phyloP scores from a whole-genome alignment of 2,888 invertebrate genomes.

The Drosophila recens region DNA sequence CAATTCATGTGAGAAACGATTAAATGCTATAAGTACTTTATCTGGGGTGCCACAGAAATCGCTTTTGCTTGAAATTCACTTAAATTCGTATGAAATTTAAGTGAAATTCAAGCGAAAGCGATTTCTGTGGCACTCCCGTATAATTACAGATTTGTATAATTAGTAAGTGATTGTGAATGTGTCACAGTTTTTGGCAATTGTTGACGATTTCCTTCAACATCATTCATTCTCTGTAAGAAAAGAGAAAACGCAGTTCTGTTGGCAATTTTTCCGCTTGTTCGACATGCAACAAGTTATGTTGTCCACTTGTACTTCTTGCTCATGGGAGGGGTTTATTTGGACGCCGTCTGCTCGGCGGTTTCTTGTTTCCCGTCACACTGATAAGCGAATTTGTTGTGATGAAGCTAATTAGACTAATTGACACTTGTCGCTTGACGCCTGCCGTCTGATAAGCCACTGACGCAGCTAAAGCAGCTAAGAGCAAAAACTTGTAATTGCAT shows the following conservation, averaged over 20 bases:
- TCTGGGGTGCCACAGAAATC: no score
- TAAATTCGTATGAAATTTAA: no score
- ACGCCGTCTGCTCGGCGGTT: slow-evolving; percentile 14
- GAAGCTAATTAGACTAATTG: neutral
- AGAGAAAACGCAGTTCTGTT: slow-evolving; percentile 20
- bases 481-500: slow-evolving; percentile 51
- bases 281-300: slow-evolving; percentile 37
- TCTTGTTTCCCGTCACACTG: slow-evolving; percentile 20
- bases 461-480: slow-evolving; percentile 33
- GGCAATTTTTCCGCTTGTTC: slow-evolving; percentile 29
- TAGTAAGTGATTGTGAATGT: slow-evolving; percentile 35
- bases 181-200: slow-evolving; percentile 8
- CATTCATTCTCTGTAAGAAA: neutral
- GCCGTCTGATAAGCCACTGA: slow-evolving; percentile 37
- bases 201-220: neutral
- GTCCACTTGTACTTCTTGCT: slow-evolving; percentile 16
- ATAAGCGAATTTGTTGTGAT: slow-evolving; percentile 27
- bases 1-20: neutral
- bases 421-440: slow-evolving; percentile 19
- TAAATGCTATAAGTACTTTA: neutral
- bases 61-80: no score
- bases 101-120: no score
- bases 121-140: no score
- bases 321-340: slow-evolving; percentile 9
- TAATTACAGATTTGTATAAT: neutral